Conservation (phyloP, 2,113 vertebrate species). For the Riparia riparia region DNA sequence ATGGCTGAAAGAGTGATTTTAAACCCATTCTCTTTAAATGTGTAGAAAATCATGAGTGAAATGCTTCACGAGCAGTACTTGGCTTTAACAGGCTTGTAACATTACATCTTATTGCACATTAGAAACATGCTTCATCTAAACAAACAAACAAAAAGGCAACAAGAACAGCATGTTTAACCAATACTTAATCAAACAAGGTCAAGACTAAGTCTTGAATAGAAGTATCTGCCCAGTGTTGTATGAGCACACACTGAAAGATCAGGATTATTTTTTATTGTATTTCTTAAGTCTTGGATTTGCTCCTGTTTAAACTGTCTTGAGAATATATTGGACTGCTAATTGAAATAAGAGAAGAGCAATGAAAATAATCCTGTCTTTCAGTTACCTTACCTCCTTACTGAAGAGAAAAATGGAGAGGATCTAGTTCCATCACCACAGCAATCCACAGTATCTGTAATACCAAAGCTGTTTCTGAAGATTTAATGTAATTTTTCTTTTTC, state of each 20-base stretch:
- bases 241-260: neutral
- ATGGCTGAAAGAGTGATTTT: neutral
- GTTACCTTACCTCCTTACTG: neutral
- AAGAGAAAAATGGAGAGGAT: neutral
- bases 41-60: neutral
- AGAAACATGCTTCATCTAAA: neutral
- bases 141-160: neutral
- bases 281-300: neutral
- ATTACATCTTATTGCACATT: neutral
- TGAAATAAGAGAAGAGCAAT: neutral
- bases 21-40: neutral
- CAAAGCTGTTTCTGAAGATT: neutral
- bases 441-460: neutral
- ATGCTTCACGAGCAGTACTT: neutral
- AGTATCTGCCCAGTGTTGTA: neutral
- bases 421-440: neutral
- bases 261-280: neutral
- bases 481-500: neutral
- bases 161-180: neutral
- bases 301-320: neutral
- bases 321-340: neutral
- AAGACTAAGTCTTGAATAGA: neutral
- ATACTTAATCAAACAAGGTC: neutral
- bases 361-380: conserved; percentile 1
- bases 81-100: conserved; percentile 8